phyloP scores from a whole-genome alignment of 1,140 invertebrate species.

The Popillia japonica region DNA sequence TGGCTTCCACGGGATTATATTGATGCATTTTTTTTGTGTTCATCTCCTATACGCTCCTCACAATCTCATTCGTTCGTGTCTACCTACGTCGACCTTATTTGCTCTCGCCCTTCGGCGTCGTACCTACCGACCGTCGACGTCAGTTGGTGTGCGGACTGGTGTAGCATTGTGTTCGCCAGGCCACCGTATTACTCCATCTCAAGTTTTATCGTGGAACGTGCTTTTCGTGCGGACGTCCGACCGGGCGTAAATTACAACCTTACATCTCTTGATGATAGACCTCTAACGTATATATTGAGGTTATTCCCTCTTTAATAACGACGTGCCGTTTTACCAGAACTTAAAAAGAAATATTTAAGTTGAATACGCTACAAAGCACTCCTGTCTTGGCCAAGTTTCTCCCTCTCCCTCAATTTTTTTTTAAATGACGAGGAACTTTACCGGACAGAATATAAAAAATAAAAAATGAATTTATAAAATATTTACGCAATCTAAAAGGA shows the following conservation, averaged over 20 bases:
- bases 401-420: too few species aligned
- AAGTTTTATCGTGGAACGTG: neutral
- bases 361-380: too few species aligned
- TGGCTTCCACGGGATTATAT: constrained; percentile 9
- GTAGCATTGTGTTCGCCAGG: neutral
- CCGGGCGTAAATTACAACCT: constrained; percentile 14
- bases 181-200: neutral
- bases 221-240: neutral
- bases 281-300: too few species aligned
- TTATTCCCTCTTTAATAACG: too few species aligned
- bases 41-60: neutral
- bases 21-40: neutral
- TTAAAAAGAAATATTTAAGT: too few species aligned
- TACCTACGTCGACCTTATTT: neutral
- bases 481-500: neutral
- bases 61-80: neutral
- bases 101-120: neutral
- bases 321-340: too few species aligned
- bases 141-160: neutral
- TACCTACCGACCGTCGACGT: neutral
- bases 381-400: too few species aligned
- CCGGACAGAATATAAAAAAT: neutral
- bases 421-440: too few species aligned
- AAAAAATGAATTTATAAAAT: neutral
- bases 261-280: neutral